These are phyloP conservation scores for Rhipidura dahli DNA, from an alignment of 2,113 vertebrate species.

Conservation along the genomic window DNA sequence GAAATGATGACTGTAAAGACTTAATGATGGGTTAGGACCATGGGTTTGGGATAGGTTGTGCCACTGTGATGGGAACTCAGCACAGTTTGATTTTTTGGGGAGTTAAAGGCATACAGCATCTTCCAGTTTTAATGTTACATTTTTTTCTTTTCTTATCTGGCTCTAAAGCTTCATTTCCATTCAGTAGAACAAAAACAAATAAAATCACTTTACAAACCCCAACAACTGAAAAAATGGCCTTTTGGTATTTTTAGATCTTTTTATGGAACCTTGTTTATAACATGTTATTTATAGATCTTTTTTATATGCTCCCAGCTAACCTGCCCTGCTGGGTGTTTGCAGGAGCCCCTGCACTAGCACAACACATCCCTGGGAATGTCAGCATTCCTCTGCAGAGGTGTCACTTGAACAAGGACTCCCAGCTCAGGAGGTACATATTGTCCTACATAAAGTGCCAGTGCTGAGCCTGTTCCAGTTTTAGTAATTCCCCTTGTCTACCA, in stretches of 20 bases:
- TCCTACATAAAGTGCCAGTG: slow-evolving; percentile 18
- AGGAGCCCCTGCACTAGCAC: background rate
- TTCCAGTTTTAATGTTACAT: background rate
- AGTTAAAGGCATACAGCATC: background rate
- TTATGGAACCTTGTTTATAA: slow-evolving; percentile 7
- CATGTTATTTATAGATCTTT: slow-evolving; percentile 27
- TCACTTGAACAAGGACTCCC: slow-evolving; percentile 30
- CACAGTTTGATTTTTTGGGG: background rate
- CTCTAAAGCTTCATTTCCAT: background rate
- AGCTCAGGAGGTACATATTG: slow-evolving; percentile 15
- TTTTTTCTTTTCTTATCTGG: background rate
- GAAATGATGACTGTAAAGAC: background rate
- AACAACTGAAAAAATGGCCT: background rate
- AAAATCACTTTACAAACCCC: background rate
- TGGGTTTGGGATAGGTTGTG: background rate
- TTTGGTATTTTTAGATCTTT: slow-evolving; percentile 17
- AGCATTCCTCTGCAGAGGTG: slow-evolving; percentile 31
- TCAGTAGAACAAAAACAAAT: background rate
- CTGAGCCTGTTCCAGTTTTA: slow-evolving; percentile 18
- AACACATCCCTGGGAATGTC: slow-evolving; percentile 9
- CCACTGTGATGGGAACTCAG: background rate
- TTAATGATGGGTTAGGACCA: background rate
- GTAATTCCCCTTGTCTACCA: background rate
- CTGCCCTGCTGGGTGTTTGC: background rate
- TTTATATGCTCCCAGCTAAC: background rate